Evolutionary conservation across 2,797 vertebrate genomes (phyloP).

Genomic region (Nannoperca australis): DNA sequence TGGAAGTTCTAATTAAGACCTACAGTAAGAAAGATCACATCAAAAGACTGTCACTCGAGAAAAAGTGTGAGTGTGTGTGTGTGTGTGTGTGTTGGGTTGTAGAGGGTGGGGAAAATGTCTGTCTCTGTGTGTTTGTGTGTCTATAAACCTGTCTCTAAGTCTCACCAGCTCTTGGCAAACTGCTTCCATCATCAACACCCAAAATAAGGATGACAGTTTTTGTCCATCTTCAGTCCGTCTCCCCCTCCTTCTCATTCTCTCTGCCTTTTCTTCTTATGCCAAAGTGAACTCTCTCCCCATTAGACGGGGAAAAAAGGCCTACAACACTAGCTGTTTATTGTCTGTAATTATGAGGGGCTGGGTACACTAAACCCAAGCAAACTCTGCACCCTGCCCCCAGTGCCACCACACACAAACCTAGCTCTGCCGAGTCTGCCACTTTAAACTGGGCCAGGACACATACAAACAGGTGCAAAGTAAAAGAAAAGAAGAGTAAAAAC

Average conservation of each 20-base stretch:
- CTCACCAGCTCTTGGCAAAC: slow-evolving; percentile 47
- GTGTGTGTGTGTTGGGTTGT: slow-evolving; percentile 11
- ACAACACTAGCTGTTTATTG: slow-evolving; percentile 82
- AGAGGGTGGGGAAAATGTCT: slow-evolving; percentile 43
- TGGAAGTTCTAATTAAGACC: slow-evolving; percentile 78
- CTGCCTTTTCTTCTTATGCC: slow-evolving; percentile 62
- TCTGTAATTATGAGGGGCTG: slow-evolving; percentile 87
- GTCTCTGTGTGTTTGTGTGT: slow-evolving; percentile 47
- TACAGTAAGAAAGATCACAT: slow-evolving; percentile 74
- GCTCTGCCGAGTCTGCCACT: slow-evolving; percentile 68
- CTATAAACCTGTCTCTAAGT: slow-evolving; percentile 54
- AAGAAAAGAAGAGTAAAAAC: slow-evolving; percentile 30
- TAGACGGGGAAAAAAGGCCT: slow-evolving; percentile 77
- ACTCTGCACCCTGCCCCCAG: slow-evolving; percentile 77
- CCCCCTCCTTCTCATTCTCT: slow-evolving; percentile 40
- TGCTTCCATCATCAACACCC: slow-evolving; percentile 55
- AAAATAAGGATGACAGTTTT: slow-evolving; percentile 63
- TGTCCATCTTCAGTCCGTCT: slow-evolving; percentile 56
- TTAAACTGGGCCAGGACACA: slow-evolving; percentile 67
- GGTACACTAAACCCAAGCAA: slow-evolving; percentile 73
- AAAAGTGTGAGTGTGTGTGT: slow-evolving; percentile 21
- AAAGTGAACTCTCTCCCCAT: slow-evolving; percentile 76
- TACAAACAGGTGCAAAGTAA: slow-evolving; percentile 33
- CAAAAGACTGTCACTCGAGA: slow-evolving; percentile 67
- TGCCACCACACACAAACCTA: slow-evolving; percentile 76